phyloP scores from a whole-genome alignment of 2,888 invertebrate species.

The Stenoptilia bipunctidactyla region DNA sequence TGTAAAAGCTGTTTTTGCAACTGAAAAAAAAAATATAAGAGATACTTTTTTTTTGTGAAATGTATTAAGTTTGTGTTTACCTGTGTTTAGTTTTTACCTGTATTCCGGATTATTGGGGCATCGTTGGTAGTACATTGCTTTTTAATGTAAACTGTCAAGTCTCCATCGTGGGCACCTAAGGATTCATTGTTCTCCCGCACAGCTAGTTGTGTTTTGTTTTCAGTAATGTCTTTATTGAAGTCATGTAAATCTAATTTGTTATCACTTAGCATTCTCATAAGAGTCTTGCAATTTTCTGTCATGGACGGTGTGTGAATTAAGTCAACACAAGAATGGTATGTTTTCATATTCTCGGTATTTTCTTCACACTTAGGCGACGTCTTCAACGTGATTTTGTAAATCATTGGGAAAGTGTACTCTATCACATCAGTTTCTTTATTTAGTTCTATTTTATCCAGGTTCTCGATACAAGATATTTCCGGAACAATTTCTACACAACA shows the following conservation, averaged over 20 bases:
- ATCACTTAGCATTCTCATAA: slow-evolving; percentile 37
- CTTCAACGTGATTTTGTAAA: slow-evolving; percentile 42
- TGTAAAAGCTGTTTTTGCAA: no score
- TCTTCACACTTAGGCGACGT: slow-evolving; percentile 20
- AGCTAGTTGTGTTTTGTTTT: neutral
- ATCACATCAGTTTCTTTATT: slow-evolving; percentile 28
- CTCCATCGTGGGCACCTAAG: no score
- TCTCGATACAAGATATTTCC: slow-evolving; percentile 35
- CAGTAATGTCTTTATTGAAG: slow-evolving; percentile 9
- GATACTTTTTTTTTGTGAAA: no score
- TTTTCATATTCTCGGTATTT: slow-evolving; percentile 20
- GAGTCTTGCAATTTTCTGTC: slow-evolving; percentile 25
- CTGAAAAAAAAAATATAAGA: no score
- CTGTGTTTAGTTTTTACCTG: no score
- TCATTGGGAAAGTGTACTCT: slow-evolving; percentile 48
- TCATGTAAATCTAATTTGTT: slow-evolving; percentile 25
- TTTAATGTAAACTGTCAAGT: neutral
- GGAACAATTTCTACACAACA: slow-evolving; percentile 50
- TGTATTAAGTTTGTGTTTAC: no score
- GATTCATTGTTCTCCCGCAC: neutral
- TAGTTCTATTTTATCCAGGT: slow-evolving; percentile 44
- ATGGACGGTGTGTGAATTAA: slow-evolving; percentile 24
- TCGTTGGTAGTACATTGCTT: no score
- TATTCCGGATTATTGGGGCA: no score
- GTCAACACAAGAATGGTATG: slow-evolving; percentile 55